Base-by-base conservation (phyloP, 2,888 invertebrate genomes). In the Tachystola acroxantha region DNA sequence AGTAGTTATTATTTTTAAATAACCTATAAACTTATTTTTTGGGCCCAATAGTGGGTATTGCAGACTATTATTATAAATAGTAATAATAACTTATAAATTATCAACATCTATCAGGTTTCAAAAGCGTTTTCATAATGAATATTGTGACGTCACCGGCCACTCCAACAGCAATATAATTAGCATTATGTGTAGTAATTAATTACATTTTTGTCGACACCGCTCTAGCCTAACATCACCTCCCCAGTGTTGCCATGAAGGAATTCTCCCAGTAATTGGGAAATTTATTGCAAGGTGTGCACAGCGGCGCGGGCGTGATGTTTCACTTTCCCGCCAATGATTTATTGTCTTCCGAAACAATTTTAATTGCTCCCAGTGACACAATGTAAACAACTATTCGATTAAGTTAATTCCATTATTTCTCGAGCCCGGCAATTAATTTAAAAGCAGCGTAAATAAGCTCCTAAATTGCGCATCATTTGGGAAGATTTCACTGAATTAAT, bases 351-450 rank as follows among this genome's bases (percentile, higher is more conserved):
- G 74, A 74, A 86, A 86, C 85, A 85, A 86, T 85, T 84, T 86
- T 85, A 86, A 86, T 86, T 85, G 81, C 80, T 70, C 62, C 54
- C 74, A 79, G 80, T 85, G 85, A 86, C 85, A 85, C 76, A 64
- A 64, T 85, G 85, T 85, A 86, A 85, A 86, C 84, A 86, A 84
- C 82, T 85, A 85, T 86, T 85, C 82, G 85, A 86, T 86, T 84
- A 82, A 80, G 79, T 79, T 81, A 82, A 84, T 84, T 75, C 79
- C 75, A 78, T 82, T 84, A 76, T 73, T 71, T 65, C 53, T 57
- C 64, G 61, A 60, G 60, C 50, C 36, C 52, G 48, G 74, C 64
- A 75, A 84, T 84, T 84, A 76, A 81, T 84, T 73, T 79, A 73
- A 77, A 67, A 74, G 79, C 69, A 52, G 59, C 64, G 54, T 59